These are phyloP conservation scores for Cichlasoma orientale DNA, from an alignment of 2,797 vertebrate species.

Conservation along the genomic window DNA sequence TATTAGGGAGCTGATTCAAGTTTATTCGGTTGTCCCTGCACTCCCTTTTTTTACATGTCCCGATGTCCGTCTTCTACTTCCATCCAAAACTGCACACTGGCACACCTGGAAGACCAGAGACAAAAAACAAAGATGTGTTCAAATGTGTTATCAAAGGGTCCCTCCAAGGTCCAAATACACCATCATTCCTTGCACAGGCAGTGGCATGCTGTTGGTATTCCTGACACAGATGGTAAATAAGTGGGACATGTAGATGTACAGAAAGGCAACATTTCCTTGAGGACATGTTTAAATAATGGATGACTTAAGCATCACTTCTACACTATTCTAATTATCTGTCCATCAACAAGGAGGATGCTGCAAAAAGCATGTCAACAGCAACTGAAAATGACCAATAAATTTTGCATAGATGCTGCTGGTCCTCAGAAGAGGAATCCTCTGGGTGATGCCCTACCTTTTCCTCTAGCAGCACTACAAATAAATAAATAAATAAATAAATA, in stretches of 20 bases:
- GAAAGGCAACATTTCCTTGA: slow-evolving; percentile 54
- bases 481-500: neutral
- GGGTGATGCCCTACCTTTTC: neutral
- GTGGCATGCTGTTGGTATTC: slow-evolving; percentile 27
- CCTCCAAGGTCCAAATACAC: slow-evolving; percentile 35
- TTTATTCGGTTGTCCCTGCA: neutral
- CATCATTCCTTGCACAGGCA: slow-evolving; percentile 31
- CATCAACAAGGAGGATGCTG: slow-evolving; percentile 22
- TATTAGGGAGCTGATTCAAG: slow-evolving; percentile 27
- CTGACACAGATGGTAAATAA: slow-evolving; percentile 57
- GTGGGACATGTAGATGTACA: slow-evolving; percentile 54
- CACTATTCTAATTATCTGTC: slow-evolving; percentile 13
- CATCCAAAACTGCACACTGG: slow-evolving; percentile 33
- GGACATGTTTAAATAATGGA: slow-evolving; percentile 66
- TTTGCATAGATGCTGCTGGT: neutral
- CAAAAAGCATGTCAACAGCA: neutral
- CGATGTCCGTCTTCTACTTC: neutral
- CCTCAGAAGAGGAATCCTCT: neutral
- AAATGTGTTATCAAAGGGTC: slow-evolving; percentile 19
- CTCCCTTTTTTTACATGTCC: slow-evolving; percentile 48
- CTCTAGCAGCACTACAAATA: neutral
- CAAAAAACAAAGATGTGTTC: slow-evolving; percentile 31
- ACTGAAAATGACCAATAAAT: neutral
- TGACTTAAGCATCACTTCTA: slow-evolving; percentile 50
- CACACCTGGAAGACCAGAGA: slow-evolving; percentile 49